A percentile compares a stretch with the other conserved stretches of the same genome.
Evolutionary conservation across 2,113 vertebrate species (phyloP).

Genomic region (Ciconia stormi): DNA sequence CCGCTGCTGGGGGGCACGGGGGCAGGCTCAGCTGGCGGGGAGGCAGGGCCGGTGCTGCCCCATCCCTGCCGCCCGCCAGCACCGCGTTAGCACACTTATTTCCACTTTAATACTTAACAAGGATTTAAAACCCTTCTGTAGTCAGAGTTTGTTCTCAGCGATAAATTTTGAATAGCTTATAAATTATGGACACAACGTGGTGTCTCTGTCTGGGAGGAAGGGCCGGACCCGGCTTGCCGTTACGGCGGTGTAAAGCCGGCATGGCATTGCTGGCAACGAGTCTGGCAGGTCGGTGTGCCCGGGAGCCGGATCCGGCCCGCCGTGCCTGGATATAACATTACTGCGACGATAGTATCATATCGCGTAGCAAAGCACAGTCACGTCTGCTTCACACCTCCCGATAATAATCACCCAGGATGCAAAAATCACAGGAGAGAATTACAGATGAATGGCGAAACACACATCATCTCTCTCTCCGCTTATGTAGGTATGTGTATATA

Average conservation of each 20-base stretch:
- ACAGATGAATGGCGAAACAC: background rate
- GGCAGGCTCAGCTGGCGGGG: background rate
- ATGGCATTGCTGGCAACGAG: fast-evolving
- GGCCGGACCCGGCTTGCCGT: background rate
- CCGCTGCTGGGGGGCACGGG: fast-evolving
- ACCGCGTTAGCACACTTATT: background rate
- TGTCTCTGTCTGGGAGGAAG: background rate
- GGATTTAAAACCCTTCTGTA: constrained; percentile 25
- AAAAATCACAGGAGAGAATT: background rate
- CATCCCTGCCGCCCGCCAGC: background rate
- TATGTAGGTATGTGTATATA: background rate
- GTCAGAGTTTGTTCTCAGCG: constrained; percentile 28
- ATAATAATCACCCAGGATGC: background rate
- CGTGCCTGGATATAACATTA: background rate
- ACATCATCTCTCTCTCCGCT: background rate
- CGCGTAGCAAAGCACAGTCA: background rate
- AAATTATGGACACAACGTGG: background rate
- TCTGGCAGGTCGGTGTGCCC: background rate
- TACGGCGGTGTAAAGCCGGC: background rate
- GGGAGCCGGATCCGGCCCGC: background rate
- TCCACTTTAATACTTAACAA: constrained; percentile 48
- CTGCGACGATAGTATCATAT: background rate
- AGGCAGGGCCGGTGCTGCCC: background rate
- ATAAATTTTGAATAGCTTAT: constrained; percentile 60
- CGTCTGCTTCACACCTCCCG: background rate